phyloP scores from a whole-genome alignment of 1,140 invertebrate genomes.

The Calycopis cecrops region DNA sequence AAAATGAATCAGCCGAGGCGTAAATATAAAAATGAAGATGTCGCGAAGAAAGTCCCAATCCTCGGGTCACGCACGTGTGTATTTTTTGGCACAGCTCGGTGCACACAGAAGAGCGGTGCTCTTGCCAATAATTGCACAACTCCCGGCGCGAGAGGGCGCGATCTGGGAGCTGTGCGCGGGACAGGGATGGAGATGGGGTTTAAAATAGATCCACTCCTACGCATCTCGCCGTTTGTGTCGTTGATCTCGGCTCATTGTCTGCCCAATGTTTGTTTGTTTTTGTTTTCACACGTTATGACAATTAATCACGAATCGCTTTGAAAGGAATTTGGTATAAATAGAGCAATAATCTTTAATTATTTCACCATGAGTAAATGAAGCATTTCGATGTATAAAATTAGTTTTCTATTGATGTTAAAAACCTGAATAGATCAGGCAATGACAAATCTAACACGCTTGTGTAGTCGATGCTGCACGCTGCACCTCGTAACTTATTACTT shows the following conservation, averaged over 20 bases:
- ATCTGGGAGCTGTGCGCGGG: slow-evolving; percentile 20
- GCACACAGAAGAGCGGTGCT: slow-evolving; percentile 33
- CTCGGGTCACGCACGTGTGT: slow-evolving; percentile 40
- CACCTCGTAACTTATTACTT: no score
- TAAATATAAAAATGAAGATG: not conserved
- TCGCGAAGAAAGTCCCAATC: slow-evolving; percentile 8
- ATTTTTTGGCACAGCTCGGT: slow-evolving; percentile 44
- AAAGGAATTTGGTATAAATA: no score
- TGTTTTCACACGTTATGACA: slow-evolving; percentile 19
- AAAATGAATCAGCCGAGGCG: no score
- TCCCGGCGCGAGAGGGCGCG: slow-evolving; percentile 27
- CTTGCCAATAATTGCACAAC: slow-evolving; percentile 68
- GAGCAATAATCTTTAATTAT: no score
- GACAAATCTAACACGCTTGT: no score
- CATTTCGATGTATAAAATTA: no score
- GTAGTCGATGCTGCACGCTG: no score
- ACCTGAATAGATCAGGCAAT: no score
- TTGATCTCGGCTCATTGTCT: slow-evolving; percentile 56
- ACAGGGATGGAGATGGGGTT: slow-evolving; percentile 40
- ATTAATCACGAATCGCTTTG: no score
- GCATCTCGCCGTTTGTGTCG: slow-evolving; percentile 50
- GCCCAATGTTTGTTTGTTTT: slow-evolving; percentile 34
- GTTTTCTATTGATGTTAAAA: no score
- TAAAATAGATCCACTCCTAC: slow-evolving; percentile 64
- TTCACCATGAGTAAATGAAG: no score